Evolutionary conservation across 2,797 vertebrate genomes (phyloP).

Genomic region (Emydoidea blandingii): DNA sequence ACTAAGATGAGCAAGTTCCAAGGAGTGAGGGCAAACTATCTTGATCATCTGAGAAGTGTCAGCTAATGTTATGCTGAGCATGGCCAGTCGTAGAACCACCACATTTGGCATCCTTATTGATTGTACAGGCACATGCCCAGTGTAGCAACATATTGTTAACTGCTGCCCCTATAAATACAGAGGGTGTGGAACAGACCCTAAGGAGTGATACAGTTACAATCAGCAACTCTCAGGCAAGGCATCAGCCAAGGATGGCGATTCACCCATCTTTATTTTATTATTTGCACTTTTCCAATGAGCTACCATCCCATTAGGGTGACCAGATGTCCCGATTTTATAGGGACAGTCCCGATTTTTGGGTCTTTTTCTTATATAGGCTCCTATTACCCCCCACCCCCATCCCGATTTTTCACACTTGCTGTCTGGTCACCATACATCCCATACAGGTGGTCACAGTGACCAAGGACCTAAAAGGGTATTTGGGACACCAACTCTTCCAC

Average conservation of each 20-base stretch:
- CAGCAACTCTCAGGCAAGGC: fast-evolving
- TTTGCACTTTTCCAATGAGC: not conserved
- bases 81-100: not conserved
- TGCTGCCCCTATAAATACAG: not conserved
- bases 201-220: not conserved
- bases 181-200: not conserved
- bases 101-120: not conserved
- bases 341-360: too few relatives aligned
- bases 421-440: too few relatives aligned
- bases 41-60: not conserved
- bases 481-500: not conserved
- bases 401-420: too few relatives aligned
- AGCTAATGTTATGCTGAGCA: not conserved
- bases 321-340: too few relatives aligned
- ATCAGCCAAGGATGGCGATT: not conserved
- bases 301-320: too few relatives aligned
- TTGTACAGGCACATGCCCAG: not conserved
- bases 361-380: too few relatives aligned
- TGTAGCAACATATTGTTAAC: not conserved
- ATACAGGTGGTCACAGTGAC: not conserved
- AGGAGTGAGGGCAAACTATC: not conserved
- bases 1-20: not conserved
- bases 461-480: not conserved
- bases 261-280: not conserved
- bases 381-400: too few relatives aligned